phyloP scores from a whole-genome alignment of 2,888 invertebrate genomes.

The Heliconius cydno region DNA sequence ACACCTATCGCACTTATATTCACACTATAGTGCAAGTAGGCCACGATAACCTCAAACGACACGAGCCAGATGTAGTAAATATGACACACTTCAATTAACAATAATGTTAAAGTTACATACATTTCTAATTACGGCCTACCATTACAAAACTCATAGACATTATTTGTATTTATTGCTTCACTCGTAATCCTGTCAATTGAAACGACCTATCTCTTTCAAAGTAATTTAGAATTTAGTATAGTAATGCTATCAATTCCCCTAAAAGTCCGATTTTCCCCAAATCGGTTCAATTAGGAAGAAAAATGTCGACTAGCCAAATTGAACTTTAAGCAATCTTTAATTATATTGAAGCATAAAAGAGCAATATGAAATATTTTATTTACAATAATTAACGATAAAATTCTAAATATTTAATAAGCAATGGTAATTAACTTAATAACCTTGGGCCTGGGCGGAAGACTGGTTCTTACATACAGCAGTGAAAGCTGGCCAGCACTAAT shows the following conservation, averaged over 20 bases:
- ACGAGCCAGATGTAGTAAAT: no score
- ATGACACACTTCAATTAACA: not conserved
- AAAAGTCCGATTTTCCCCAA: constrained; percentile 29
- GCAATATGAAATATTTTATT: not conserved
- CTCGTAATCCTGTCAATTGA: constrained; percentile 22
- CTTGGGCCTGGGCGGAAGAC: no score
- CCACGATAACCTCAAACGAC: no score
- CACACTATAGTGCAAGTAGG: no score
- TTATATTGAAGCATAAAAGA: constrained; percentile 1
- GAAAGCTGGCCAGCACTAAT: no score
- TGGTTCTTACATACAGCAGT: no score
- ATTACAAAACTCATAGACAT: not conserved
- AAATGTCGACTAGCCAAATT: constrained; percentile 26
- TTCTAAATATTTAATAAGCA: no score
- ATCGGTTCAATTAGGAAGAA: constrained; percentile 35
- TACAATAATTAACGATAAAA: not conserved
- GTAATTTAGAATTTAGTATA: constrained; percentile 29
- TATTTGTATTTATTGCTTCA: constrained; percentile 35
- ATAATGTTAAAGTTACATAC: not conserved
- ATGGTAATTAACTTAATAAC: no score
- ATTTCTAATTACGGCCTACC: not conserved
- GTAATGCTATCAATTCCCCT: constrained; percentile 30
- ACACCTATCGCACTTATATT: no score
- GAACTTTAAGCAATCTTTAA: constrained; percentile 11
- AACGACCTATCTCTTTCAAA: constrained; percentile 32